Evolutionary conservation across 1,140 invertebrate species (phyloP).

Genomic region (Lethocerus indicus): DNA sequence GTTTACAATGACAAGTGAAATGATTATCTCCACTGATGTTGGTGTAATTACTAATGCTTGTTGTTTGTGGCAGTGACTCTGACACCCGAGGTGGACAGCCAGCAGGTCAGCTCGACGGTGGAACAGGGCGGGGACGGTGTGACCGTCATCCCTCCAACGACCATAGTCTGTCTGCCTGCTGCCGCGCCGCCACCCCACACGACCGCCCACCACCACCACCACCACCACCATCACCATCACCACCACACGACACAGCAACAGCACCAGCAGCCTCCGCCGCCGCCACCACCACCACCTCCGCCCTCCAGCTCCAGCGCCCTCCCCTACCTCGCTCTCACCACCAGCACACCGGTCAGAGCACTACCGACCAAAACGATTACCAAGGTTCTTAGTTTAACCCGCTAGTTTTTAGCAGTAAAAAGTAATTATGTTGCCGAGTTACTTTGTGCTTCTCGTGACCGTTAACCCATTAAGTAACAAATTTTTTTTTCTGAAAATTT

Average conservation of each 20-base stretch:
- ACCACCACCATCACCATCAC: slow-evolving; percentile 19
- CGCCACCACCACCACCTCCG: slow-evolving; percentile 23
- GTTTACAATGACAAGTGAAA: no score
- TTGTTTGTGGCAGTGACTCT: slow-evolving; percentile 24
- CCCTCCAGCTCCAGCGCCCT: slow-evolving; percentile 24
- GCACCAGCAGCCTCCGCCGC: slow-evolving; percentile 26
- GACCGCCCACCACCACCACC: slow-evolving; percentile 24
- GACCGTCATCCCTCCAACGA: slow-evolving; percentile 31
- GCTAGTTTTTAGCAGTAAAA: no score
- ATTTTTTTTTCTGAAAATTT: no score
- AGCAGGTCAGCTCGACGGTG: slow-evolving; percentile 23
- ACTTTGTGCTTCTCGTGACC: no score
- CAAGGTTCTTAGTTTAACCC: slow-evolving; percentile 20
- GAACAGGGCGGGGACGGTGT: slow-evolving; percentile 5
- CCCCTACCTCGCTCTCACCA: slow-evolving; percentile 31
- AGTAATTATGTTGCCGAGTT: no score
- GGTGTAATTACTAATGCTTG: no score
- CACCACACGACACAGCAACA: slow-evolving; percentile 20
- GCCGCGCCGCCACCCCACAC: slow-evolving; percentile 18
- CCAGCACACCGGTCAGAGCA: slow-evolving; percentile 26
- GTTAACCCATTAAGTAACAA: no score
- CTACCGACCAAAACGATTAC: slow-evolving; percentile 26
- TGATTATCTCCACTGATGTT: no score
- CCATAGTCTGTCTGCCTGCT: slow-evolving; percentile 30
- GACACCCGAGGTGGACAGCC: slow-evolving; percentile 29